A percentile compares a stretch with the other conserved stretches of the same genome.
Conservation (phyloP, 2,797 vertebrate species). For the Mastacembelus armatus region DNA sequence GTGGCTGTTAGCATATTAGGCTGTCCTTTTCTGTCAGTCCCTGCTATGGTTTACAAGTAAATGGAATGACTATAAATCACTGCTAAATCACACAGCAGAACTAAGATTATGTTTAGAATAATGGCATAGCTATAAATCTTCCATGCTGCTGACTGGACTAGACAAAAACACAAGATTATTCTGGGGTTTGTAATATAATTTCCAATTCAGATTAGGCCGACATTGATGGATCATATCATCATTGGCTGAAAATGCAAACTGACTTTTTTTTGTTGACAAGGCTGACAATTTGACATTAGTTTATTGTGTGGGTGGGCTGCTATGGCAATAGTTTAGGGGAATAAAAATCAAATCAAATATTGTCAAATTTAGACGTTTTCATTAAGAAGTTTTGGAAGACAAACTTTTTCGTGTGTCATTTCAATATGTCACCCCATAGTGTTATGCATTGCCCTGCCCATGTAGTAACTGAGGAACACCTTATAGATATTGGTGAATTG, state of each 20-base stretch:
- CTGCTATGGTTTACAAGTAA: constrained; percentile 69
- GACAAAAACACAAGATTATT: constrained; percentile 71
- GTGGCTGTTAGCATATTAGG: constrained; percentile 65
- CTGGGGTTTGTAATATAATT: constrained; percentile 70
- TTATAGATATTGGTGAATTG: constrained; percentile 44
- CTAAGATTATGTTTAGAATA: constrained; percentile 83
- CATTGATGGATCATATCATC: constrained; percentile 82
- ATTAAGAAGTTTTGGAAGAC: constrained; percentile 49
- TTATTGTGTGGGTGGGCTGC: constrained; percentile 65
- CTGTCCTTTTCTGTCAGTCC: constrained; percentile 67
- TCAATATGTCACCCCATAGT: background rate
- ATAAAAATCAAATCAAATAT: constrained; percentile 57
- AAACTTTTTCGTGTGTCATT: constrained; percentile 21
- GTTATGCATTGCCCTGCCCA: background rate
- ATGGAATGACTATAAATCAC: constrained; percentile 83
- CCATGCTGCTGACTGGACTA: constrained; percentile 69
- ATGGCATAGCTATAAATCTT: constrained; percentile 81
- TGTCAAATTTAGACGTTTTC: constrained; percentile 57
- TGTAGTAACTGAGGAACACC: constrained; percentile 21
- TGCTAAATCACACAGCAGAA: constrained; percentile 69
- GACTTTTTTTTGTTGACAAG: constrained; percentile 70
- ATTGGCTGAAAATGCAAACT: constrained; percentile 73
- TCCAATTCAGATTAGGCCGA: constrained; percentile 79
- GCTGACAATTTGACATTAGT: constrained; percentile 67
- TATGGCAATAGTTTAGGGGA: constrained; percentile 45